phyloP scores from a whole-genome alignment of 2,113 vertebrate genomes.

The Thymallus thymallus region DNA sequence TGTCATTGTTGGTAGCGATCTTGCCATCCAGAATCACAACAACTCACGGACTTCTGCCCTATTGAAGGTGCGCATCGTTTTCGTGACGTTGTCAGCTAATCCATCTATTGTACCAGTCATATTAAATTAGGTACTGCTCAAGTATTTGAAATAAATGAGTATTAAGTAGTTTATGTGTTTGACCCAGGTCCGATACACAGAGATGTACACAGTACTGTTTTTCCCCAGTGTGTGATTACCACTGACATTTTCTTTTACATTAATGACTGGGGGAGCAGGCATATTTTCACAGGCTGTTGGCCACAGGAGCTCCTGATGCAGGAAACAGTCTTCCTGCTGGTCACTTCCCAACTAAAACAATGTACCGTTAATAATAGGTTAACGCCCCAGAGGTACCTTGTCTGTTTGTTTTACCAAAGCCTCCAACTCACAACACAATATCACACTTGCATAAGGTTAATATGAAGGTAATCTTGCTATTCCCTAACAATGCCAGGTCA shows the following conservation, averaged over 20 bases:
- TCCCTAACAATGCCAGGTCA: neutral
- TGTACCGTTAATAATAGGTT: constrained; percentile 46
- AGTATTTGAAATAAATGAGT: no score
- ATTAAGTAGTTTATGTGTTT: no score
- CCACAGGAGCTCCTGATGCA: constrained; percentile 55
- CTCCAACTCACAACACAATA: constrained; percentile 3
- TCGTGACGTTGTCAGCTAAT: no score
- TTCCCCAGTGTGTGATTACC: neutral
- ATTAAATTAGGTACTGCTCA: no score
- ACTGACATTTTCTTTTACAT: neutral
- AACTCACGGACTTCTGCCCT: no score
- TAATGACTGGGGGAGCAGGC: constrained; percentile 44
- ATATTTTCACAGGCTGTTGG: constrained; percentile 62
- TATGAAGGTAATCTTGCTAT: neutral
- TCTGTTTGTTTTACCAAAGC: constrained; percentile 29
- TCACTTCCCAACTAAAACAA: constrained; percentile 65
- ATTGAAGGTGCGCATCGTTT: no score
- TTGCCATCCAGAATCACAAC: no score
- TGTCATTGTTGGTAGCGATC: no score
- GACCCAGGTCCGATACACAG: no score
- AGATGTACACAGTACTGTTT: no score
- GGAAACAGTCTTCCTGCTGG: constrained; percentile 64
- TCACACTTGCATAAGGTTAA: neutral
- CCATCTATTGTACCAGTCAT: no score
- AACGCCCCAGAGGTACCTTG: constrained; percentile 31